Percentiles rank a stretch among this genome's conserved stretches.
Evolutionary conservation across 2,113 vertebrate genomes (phyloP).

Genomic region (Theristicus caerulescens): DNA sequence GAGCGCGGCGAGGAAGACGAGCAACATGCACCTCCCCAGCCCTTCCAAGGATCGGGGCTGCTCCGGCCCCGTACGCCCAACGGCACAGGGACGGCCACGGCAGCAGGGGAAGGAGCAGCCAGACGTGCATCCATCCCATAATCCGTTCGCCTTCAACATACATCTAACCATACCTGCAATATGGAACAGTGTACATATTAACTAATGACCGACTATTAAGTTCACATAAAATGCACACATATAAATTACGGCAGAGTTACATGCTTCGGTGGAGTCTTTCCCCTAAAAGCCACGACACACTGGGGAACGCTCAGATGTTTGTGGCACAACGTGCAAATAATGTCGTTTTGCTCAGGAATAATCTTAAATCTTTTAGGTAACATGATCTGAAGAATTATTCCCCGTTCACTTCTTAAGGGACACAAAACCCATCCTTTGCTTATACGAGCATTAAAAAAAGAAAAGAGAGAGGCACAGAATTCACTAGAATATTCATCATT

Average conservation of each 20-base stretch:
- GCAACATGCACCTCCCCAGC: background rate
- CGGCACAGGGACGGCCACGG: fast-evolving
- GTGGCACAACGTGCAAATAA: background rate
- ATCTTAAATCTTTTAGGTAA: slow-evolving; percentile 28
- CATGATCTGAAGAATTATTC: background rate
- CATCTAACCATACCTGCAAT: background rate
- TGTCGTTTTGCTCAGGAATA: background rate
- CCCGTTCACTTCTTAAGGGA: slow-evolving; percentile 31
- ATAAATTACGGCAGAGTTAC: slow-evolving; percentile 17
- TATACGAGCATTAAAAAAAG: slow-evolving; percentile 33
- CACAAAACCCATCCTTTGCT: slow-evolving; percentile 26
- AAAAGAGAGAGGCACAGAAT: slow-evolving; percentile 15
- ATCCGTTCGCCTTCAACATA: background rate
- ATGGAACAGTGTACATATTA: background rate
- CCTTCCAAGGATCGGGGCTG: background rate
- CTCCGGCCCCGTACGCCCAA: fast-evolving
- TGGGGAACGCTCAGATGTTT: background rate
- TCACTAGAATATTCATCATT: slow-evolving; percentile 77
- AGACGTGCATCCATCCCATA: background rate
- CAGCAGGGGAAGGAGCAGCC: background rate
- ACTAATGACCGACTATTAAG: background rate
- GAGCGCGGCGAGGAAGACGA: background rate
- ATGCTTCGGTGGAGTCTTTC: background rate
- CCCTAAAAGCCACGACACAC: background rate
- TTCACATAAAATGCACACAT: background rate